phyloP scores from a whole-genome alignment of 2,888 invertebrate genomes.

The Ectemnius continuus region DNA sequence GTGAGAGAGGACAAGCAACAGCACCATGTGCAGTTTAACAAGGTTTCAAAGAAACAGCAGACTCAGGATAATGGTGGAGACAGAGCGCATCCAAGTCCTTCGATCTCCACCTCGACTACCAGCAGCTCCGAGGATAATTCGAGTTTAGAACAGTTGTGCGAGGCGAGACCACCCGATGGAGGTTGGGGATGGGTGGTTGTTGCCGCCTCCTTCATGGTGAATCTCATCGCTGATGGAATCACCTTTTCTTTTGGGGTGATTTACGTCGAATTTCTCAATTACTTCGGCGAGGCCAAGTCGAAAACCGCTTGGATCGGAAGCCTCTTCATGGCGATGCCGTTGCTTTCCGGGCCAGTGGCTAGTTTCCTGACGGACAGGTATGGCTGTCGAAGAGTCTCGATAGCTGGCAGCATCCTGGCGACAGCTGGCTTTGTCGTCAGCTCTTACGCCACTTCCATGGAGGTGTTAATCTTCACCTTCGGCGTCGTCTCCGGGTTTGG shows the following conservation, averaged over 20 bases:
- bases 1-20: slow-evolving; percentile 64
- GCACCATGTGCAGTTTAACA: slow-evolving; percentile 74
- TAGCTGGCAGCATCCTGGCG: slow-evolving; percentile 88
- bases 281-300: slow-evolving; percentile 90
- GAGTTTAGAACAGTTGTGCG: slow-evolving; percentile 82
- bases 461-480: slow-evolving; percentile 88
- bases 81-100: slow-evolving; percentile 68
- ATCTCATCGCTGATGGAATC: slow-evolving; percentile 94
- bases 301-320: slow-evolving; percentile 95
- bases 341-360: slow-evolving; percentile 91
- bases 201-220: slow-evolving; percentile 92
- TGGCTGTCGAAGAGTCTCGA: slow-evolving; percentile 89
- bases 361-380: slow-evolving; percentile 90
- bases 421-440: slow-evolving; percentile 88
- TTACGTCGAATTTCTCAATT: slow-evolving; percentile 90
- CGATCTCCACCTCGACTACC: slow-evolving; percentile 75
- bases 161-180: slow-evolving; percentile 89
- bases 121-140: slow-evolving; percentile 82
- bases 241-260: slow-evolving; percentile 96
- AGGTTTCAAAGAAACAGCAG: slow-evolving; percentile 58
- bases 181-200: slow-evolving; percentile 97
- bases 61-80: slow-evolving; percentile 41
- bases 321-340: slow-evolving; percentile 94
- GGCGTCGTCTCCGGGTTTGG: slow-evolving; percentile 92
- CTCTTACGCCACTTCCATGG: slow-evolving; percentile 87